Base-by-base conservation (phyloP, 2,888 invertebrate genomes). In the Drosophila colorata region DNA sequence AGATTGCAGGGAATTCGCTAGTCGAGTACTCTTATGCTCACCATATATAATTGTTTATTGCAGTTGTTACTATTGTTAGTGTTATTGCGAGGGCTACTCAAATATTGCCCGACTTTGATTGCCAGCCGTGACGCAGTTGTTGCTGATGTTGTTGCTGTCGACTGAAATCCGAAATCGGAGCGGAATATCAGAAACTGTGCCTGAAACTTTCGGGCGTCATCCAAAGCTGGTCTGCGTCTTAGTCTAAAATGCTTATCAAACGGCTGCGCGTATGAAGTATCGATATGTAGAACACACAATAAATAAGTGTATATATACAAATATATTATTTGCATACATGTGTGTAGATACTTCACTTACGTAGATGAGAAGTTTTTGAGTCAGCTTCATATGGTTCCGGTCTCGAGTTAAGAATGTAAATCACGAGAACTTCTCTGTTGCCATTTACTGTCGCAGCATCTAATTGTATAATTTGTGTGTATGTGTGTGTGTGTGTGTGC, bases 401-500 rank as follows among this genome's bases (percentile, higher is more conserved):
- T 49, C 53, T 46, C 56, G 16, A 7, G 14, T 65, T 44, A 41
- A 43, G 60, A 46, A 65, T 65, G 44, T 58, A 33, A 60, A 60
- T 37, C 61, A 61, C 28, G 44, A 25, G 33, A 37, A 48, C 61
- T 68, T 55, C 57, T 72, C 16, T 23, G 43, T 63, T 14, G 44
- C 25, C 48, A 16, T n/a, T 25, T 14, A 13, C 33, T 58, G 44
- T 55, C 49, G 9, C 58, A 40, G 40, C 72, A 35, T 76, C 78
- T 80, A 83, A 87, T 87, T 83, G 79, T 79, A 86, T 86, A 84
- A 86, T 86, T 71, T 78, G 72, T 68, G 59, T 41, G 40, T 31
- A 28, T 41, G 28, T 63, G 16, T 43, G 31, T 52, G 44, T 35
- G 20, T 75, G 72, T 68, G 59, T 41, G 43, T 31, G 35, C 38